Evolutionary conservation across 1,140 invertebrate species (phyloP).

Genomic region (Diachasmimorpha longicaudata): DNA sequence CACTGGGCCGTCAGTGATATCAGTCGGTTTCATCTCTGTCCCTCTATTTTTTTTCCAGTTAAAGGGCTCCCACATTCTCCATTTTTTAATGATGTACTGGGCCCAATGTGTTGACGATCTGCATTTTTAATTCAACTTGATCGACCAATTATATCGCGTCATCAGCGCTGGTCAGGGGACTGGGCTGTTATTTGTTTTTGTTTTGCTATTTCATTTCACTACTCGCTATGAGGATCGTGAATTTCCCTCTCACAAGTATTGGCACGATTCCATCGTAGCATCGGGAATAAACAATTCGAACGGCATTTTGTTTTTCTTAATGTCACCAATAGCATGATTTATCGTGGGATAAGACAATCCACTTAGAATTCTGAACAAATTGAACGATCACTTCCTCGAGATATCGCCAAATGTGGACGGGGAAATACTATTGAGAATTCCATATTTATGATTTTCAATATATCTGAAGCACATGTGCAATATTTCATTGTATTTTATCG

Average conservation of each 20-base stretch:
- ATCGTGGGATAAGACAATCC: neutral
- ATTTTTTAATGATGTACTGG: neutral
- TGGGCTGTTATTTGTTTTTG: neutral
- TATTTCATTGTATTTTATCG: neutral
- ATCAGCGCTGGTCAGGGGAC: neutral
- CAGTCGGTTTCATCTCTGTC: slow-evolving; percentile 21
- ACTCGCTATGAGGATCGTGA: too few relatives aligned
- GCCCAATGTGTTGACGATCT: neutral
- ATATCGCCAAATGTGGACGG: neutral
- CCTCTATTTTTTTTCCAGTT: neutral
- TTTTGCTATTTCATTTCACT: too few relatives aligned
- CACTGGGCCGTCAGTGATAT: slow-evolving; percentile 35
- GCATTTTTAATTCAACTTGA: too few relatives aligned
- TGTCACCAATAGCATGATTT: neutral
- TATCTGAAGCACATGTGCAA: neutral
- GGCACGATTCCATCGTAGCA: neutral
- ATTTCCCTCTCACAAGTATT: too few relatives aligned
- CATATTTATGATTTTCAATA: neutral
- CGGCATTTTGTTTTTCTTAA: neutral
- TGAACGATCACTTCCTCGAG: neutral
- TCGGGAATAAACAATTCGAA: neutral
- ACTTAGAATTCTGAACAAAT: neutral
- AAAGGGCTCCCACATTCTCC: neutral
- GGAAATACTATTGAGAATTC: neutral
- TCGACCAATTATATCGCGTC: neutral